Evolutionary conservation across 2,888 invertebrate species (phyloP), one percentile per base, ranked within the genome.

Genomic region (Opisthograptis luteolata): DNA sequence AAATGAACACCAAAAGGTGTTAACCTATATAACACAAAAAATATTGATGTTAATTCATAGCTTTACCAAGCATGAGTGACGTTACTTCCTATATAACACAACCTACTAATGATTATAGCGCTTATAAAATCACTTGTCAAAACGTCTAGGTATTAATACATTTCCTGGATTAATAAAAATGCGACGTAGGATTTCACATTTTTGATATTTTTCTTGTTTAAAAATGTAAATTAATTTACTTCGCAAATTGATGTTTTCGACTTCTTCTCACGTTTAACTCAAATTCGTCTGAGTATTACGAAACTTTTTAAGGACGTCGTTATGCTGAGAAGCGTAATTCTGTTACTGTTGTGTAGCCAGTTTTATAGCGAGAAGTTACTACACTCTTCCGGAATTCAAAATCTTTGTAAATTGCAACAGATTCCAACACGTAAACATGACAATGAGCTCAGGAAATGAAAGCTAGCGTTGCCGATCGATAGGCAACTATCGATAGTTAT

Each of bases 301-400:
- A 40, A 27, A 46, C 34, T 39, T 47, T 47, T 47, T 40, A 27
- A 39, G 19, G 39, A 32, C 32, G 32, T 46, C 40, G 46, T 40
- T 40, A 34, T n/a, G 8, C 8, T 7, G 46, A 12, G 37, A 13
- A 39, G 12, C 37, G 37, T 27, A 15, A 44, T 31, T 39, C 32
- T 34, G 46, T 47, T 40, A 47, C 40, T 27, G 34, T 12, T 40
- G 19, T 32, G 45, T 45, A 37, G 37, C 24, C 30, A 30, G 44
- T 36, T 44, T 35, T 44, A 36, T 44, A 22, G 36, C 28, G 30
- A 15, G 28, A 30, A 36, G 15, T 37, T 37, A 37, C 10, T 31
- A 22, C 37, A 24, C 36, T 25, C 12, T 12, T 34, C 14, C 10
- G 13, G 20, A 44, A 28, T 35, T 35, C 20, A 9, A 35, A 44